Percentiles rank a stretch among this genome's conserved stretches.
phyloP scores from a whole-genome alignment of 2,888 invertebrate genomes.

The Hydraecia micacea region DNA sequence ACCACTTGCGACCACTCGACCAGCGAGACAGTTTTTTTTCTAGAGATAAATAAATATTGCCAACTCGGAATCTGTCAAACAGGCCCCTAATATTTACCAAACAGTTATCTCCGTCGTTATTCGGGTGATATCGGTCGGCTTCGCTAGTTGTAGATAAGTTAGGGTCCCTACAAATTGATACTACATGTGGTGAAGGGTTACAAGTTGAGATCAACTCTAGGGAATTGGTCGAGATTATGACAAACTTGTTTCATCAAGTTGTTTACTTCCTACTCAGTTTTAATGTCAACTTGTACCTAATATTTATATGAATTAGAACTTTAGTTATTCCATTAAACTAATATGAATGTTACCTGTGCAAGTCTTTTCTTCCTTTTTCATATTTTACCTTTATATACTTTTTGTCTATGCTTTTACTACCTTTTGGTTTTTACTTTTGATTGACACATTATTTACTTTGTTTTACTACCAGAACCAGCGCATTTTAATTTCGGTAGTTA shows the following conservation, averaged over 20 bases:
- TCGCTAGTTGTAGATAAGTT: slow-evolving; percentile 29
- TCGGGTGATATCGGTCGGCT: slow-evolving; percentile 30
- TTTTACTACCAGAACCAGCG: no score
- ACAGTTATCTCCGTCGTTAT: slow-evolving; percentile 25
- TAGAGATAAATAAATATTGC: neutral
- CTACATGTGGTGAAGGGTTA: slow-evolving; percentile 44
- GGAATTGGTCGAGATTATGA: slow-evolving; percentile 43
- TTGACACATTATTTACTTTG: no score
- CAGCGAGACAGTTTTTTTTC: no score
- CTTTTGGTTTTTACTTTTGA: no score
- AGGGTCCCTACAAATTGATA: slow-evolving; percentile 38
- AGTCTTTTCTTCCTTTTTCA: no score
- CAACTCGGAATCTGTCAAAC: neutral
- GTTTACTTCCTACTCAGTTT: slow-evolving; percentile 17
- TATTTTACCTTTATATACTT: no score
- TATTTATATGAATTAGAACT: neutral
- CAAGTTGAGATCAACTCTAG: slow-evolving; percentile 15
- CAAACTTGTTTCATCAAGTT: slow-evolving; percentile 28
- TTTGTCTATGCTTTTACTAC: no score
- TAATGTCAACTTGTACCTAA: slow-evolving; percentile 11
- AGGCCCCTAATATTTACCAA: slow-evolving; percentile 15
- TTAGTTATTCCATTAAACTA: neutral
- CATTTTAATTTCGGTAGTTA: no score
- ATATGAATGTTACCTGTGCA: neutral
- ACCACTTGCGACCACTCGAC: no score